A percentile compares a stretch with the other conserved stretches of the same genome.
These are phyloP conservation scores for Pachypsylla venusta DNA, from an alignment of 1,140 invertebrate genomes.

Conservation along the genomic window DNA sequence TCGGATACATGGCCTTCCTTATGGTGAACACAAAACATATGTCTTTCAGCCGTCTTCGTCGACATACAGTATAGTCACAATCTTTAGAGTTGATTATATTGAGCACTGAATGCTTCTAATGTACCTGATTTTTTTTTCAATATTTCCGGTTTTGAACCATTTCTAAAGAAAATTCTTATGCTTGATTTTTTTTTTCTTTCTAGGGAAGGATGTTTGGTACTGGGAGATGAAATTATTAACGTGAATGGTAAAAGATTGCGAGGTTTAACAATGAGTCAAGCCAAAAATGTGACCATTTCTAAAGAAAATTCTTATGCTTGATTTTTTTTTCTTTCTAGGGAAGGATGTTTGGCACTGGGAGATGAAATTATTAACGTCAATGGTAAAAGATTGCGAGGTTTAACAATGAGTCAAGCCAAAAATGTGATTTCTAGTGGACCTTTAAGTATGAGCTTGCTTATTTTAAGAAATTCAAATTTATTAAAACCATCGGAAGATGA, in stretches of 20 bases:
- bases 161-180: too few species aligned
- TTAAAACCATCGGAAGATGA: neutral
- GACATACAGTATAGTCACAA: too few species aligned
- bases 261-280: conserved; percentile 58
- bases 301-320: too few species aligned
- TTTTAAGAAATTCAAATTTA: conserved; percentile 11
- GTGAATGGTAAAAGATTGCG: conserved; percentile 61
- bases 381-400: conserved; percentile 51
- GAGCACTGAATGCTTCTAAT: too few species aligned
- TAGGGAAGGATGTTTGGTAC: conserved; percentile 56
- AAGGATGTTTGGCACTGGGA: conserved; percentile 55
- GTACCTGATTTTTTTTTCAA: too few species aligned
- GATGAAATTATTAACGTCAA: conserved; percentile 76
- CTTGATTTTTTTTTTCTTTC: too few species aligned
- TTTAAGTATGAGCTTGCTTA: conserved; percentile 54
- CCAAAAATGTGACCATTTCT: conserved; percentile 53
- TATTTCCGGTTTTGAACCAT: too few species aligned
- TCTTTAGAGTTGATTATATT: too few species aligned
- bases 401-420: conserved; percentile 58
- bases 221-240: conserved; percentile 69
- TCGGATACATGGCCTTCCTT: too few species aligned
- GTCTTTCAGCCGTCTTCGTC: too few species aligned
- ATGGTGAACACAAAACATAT: too few species aligned
- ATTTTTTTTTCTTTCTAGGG: conserved; percentile 40
- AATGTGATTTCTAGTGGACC: conserved; percentile 47